A percentile compares a stretch with the other conserved stretches of the same genome.
These are phyloP conservation scores for Atherinosoma microstoma DNA, from an alignment of 2,797 vertebrate species.

Conservation along the genomic window DNA sequence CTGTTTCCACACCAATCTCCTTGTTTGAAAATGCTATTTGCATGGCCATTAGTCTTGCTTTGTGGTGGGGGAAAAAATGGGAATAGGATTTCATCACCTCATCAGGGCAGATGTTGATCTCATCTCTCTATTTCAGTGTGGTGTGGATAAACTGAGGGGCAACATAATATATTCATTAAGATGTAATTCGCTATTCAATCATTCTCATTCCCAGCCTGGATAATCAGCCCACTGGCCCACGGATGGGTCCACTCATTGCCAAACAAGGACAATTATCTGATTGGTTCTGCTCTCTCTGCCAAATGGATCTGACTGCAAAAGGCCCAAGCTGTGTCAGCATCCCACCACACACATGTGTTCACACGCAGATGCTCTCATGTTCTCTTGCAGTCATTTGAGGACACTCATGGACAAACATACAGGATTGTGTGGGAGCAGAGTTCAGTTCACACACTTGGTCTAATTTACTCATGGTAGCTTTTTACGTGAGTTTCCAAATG, in stretches of 20 bases:
- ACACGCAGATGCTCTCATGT: conserved; percentile 30
- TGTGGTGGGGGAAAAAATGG: conserved; percentile 57
- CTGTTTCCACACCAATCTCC: conserved; percentile 50
- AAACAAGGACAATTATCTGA: conserved; percentile 87
- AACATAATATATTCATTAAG: conserved; percentile 84
- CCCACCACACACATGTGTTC: conserved; percentile 37
- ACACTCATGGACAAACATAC: conserved; percentile 19
- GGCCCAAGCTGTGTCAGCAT: conserved; percentile 78
- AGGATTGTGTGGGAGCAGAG: conserved; percentile 29
- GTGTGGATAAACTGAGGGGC: conserved; percentile 74
- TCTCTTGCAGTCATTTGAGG: conserved; percentile 36
- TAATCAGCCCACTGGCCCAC: conserved; percentile 79
- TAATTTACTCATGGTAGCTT: conserved; percentile 22
- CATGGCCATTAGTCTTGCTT: conserved; percentile 73
- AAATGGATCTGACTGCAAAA: conserved; percentile 79
- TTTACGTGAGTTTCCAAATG: conserved; percentile 41
- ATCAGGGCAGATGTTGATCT: conserved; percentile 76
- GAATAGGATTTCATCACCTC: conserved; percentile 74
- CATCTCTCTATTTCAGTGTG: conserved; percentile 76
- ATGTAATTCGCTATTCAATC: conserved; percentile 81
- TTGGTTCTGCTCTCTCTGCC: conserved; percentile 81
- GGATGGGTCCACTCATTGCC: conserved; percentile 82
- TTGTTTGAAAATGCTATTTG: conserved; percentile 74
- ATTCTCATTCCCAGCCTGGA: conserved; percentile 75
- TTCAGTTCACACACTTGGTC: conserved; percentile 58